Conservation (phyloP, 2,797 vertebrate species). For the Orientallactaga sibirica region DNA sequence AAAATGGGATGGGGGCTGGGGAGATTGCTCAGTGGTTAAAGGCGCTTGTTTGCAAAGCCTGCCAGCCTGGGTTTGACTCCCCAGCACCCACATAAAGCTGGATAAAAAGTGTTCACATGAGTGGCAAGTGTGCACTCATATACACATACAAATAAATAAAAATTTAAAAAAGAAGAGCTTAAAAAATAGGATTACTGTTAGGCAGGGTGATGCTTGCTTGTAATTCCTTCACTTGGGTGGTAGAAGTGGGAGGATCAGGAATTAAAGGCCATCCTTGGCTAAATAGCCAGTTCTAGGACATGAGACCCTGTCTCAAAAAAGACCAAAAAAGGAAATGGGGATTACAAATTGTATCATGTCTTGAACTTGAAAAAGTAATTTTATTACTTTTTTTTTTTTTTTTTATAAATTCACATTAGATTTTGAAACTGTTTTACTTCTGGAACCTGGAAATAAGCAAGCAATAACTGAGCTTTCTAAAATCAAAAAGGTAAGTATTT, state of each 20-base stretch:
- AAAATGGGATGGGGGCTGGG: background rate
- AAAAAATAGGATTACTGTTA: background rate
- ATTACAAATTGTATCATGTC: slow-evolving; percentile 10
- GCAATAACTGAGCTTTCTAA: slow-evolving; percentile 94
- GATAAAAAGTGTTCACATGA: too few species aligned
- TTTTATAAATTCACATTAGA: slow-evolving; percentile 89
- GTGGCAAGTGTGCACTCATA: too few species aligned
- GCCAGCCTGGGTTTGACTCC: too few species aligned
- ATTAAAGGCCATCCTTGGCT: background rate
- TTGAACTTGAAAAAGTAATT: slow-evolving; percentile 54
- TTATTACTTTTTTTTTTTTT: slow-evolving; percentile 45
- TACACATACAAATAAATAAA: too few species aligned
- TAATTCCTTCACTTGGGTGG: background rate
- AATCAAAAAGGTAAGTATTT: slow-evolving; percentile 91
- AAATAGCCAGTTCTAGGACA: background rate
- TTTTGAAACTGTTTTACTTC: slow-evolving; percentile 94
- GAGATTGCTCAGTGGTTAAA: too few species aligned
- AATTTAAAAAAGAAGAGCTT: too few species aligned
- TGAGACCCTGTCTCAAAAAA: background rate
- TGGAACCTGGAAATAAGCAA: slow-evolving; percentile 98
- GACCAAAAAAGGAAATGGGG: background rate
- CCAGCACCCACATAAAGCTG: too few species aligned
- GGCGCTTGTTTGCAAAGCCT: too few species aligned
- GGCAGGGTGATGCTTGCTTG: background rate
- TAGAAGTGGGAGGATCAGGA: background rate